Conservation (phyloP, 2,113 vertebrate genomes). For the Pluvialis apricaria region DNA sequence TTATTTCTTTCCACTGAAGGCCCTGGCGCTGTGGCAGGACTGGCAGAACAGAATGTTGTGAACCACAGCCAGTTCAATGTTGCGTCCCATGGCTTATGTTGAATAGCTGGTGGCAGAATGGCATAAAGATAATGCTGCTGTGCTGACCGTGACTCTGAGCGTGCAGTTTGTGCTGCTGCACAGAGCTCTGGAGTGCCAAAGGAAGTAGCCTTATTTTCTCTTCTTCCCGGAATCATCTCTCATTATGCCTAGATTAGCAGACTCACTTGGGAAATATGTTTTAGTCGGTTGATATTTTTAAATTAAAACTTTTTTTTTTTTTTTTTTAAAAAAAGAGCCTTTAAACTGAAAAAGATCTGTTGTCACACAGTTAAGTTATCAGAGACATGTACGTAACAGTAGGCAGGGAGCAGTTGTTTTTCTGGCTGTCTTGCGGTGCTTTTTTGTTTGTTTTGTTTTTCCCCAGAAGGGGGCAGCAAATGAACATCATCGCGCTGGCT, state of each 20-base stretch:
- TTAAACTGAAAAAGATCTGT: not conserved
- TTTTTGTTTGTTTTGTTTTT: not conserved
- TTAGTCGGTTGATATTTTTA: not conserved
- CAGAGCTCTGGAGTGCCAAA: not conserved
- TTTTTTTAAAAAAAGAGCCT: not conserved
- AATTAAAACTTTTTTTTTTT: not conserved
- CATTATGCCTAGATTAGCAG: not conserved
- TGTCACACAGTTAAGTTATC: not conserved
- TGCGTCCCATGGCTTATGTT: not conserved
- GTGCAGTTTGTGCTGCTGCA: fast-evolving
- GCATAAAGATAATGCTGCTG: fast-evolving
- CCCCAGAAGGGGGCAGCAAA: slow-evolving; percentile 40
- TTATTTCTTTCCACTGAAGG: not conserved
- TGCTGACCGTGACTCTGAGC: fast-evolving
- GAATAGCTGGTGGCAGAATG: not conserved
- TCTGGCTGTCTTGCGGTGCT: not conserved
- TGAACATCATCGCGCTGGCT: not conserved
- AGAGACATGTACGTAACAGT: fast-evolving
- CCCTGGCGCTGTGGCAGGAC: not conserved
- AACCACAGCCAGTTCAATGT: not conserved
- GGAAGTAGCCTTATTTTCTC: not conserved
- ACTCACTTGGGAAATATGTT: not conserved
- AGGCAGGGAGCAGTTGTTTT: not conserved
- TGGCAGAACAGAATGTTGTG: not conserved
- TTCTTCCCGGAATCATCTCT: fast-evolving